Evolutionary conservation across 2,797 vertebrate genomes (phyloP), one percentile per base, ranked within the genome.

Genomic region (Poecile montanus): DNA sequence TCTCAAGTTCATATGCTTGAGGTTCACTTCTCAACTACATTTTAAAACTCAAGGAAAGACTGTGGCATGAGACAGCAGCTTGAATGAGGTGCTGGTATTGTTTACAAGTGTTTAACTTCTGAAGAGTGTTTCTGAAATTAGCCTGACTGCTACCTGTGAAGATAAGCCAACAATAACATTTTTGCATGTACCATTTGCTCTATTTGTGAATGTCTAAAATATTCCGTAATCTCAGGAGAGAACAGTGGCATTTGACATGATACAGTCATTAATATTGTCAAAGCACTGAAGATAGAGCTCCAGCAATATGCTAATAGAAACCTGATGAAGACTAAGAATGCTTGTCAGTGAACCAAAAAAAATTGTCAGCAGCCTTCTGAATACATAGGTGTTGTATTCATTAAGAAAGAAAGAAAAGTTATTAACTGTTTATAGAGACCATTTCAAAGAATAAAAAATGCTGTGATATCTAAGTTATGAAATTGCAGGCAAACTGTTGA

Each of bases 261-360:
- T 45, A 53, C 6, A 89, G 75, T 70, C 76, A 76, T 91, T 84
- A 86, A 73, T 63, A 63, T 15, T 78, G 88, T 93, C 76, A 95
- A 89, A 92, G 76, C 45, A 74, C 48, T 67, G 71, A 92, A 92
- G 74, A 79, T 0, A 82, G 40, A 81, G 53, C 80, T 93, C 47
- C 54, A 91, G 68, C 47, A 81, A 45, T 78, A 82, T 54, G 81
- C 58, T 94, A 91, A 91, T 79, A 82, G 81, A 95, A 94, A 76
- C 27, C 75, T 15, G 16, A 77, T 47, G 56, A 93, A 85, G 58
- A 93, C 70, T 66, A 60, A 93, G 95, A 95, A 78, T 54, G 40
- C 44, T 56, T 85, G 75, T 84, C 76, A 83, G 65, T 17, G 62
- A 93, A 75, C 40, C 40, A 89, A 40, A 65, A 65, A 50, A 90